Base-by-base conservation (phyloP, 2,113 vertebrate genomes). In the Dascyllus trimaculatus region DNA sequence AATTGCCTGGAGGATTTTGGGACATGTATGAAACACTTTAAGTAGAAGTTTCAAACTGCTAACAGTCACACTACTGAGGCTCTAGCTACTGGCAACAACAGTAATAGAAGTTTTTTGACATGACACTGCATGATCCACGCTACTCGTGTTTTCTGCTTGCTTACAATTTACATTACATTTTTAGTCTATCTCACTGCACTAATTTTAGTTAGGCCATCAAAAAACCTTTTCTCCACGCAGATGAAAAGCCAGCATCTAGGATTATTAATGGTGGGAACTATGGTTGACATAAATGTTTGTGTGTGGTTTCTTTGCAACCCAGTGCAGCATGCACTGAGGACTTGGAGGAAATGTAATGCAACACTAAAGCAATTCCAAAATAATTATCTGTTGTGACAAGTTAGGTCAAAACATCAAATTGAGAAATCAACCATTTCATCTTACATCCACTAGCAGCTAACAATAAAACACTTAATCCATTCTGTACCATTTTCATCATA, bases 181-280 rank as follows among this genome's bases (percentile, higher is more conserved):
- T 81, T 49, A 56, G 40, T 25, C 6, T 10, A 53, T n/a, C 51
- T 71, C 22, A 52, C 49, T 19, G 4, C 13, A 46, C 40, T 49
- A 3, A 49, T 26, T 13, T 22, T 10, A 48, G 46, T 22, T 66
- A 11, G 29, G 6, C 40, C 40, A 43, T 43, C 14, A 43, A 5
- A 25, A 35, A 13, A 38, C n/a, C 32, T 58, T 25, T 56, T 63
- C 46, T 45, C 18, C 6, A 18, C 26, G 2, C n/a, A 56, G 26
- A 63, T 43, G 11, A 32, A 11, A 54, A 48, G 21, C n/a, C 5
- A n/a, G 11, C 38, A 25, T 29, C 46, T 18, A 52, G 35, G 19
- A 63, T 57, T 71, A 73, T 72, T 71, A 76, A 65, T 7, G 40
- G 5, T 79, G 38, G 64, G n/a, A 79, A 66, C 38, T 56, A 4